Evolutionary conservation across 2,797 vertebrate species (phyloP), one percentile per base, ranked within the genome.

Genomic region (Anguilla megastoma): DNA sequence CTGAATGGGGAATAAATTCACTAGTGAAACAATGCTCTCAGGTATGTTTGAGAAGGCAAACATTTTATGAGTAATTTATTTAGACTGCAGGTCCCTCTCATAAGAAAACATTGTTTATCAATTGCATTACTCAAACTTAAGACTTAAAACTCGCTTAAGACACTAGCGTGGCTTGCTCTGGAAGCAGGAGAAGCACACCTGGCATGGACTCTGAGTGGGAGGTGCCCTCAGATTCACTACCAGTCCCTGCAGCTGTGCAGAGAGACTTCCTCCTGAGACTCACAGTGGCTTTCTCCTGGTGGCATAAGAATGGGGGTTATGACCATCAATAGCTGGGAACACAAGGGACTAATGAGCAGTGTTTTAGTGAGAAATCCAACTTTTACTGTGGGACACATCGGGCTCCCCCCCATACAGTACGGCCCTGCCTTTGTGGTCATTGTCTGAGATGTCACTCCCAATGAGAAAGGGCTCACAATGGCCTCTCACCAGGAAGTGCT

Each of bases 401-500:
- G 71, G 85, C 66, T 85, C 84, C 58, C 56, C 85, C 85, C 54
- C 45, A 1, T 87, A 50, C 88, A 86, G 86, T 90, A 76, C 85
- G 90, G 84, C 71, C 87, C 82, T 89, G 86, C 88, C 89, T 87
- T 88, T 90, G 58, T 88, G 89, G 58, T 86, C 87, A 89, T 86
- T 88, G 58, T 91, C 89, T 89, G 86, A 90, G 82, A 90, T 88
- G 87, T 91, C 89, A 90, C 88, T 88, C 84, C 90, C 71, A 48
- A 85, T 83, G 89, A 92, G 87, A 79, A 21, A 24, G 86, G 84
- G 52, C 63, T 84, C 87, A 76, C 88, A 89, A 92, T 91, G 56
- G 92, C 90, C 88, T 89, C 88, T 89, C 89, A 89, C 90, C 74
- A 89, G 92, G 86, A 90, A 92, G 85, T 86, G 82, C 71, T 87